These are phyloP conservation scores for Heterodera carotae DNA, from an alignment of 1,140 invertebrate species.

Conservation along the genomic window DNA sequence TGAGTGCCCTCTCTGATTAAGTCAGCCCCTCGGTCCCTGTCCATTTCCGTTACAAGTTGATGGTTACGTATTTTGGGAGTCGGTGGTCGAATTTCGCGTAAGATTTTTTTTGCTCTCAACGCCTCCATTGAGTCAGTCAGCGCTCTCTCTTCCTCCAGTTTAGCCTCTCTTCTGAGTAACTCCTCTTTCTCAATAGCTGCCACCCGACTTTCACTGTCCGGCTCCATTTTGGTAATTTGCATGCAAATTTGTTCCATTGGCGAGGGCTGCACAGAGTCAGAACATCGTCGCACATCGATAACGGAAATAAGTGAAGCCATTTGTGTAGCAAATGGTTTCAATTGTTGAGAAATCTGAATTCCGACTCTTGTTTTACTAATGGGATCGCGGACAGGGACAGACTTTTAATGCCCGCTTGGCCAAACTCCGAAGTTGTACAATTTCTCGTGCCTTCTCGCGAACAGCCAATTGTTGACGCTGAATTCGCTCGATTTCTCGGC, in stretches of 20 bases:
- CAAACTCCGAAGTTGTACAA: conserved; percentile 49
- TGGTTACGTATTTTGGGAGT: conserved; percentile 27
- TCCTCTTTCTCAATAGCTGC: conserved; percentile 64
- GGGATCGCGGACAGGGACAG: not conserved
- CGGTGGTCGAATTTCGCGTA: conserved; percentile 33
- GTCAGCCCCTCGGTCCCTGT: conserved; percentile 40
- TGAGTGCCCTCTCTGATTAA: conserved; percentile 26
- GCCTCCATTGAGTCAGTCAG: conserved; percentile 31
- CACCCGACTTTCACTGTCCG: conserved; percentile 53
- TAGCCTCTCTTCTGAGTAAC: conserved; percentile 41
- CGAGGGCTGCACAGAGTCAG: conserved; percentile 45
- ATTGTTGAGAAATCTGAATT: conserved; percentile 37
- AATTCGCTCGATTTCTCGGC: conserved; percentile 31
- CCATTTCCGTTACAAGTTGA: conserved; percentile 42
- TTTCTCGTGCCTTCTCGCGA: conserved; percentile 50
- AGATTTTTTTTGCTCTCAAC: conserved; percentile 30
- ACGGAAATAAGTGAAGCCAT: conserved; percentile 50
- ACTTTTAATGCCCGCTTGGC: conserved; percentile 43
- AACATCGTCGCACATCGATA: conserved; percentile 46
- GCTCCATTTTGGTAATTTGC: conserved; percentile 58
- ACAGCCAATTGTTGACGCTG: conserved; percentile 53
- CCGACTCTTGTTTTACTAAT: not conserved
- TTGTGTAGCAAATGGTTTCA: conserved; percentile 55
- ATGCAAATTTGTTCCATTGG: conserved; percentile 64
- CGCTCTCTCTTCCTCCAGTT: conserved; percentile 36